Evolutionary conservation across 1,140 invertebrate species (phyloP).

Genomic region (Eciton burchellii): DNA sequence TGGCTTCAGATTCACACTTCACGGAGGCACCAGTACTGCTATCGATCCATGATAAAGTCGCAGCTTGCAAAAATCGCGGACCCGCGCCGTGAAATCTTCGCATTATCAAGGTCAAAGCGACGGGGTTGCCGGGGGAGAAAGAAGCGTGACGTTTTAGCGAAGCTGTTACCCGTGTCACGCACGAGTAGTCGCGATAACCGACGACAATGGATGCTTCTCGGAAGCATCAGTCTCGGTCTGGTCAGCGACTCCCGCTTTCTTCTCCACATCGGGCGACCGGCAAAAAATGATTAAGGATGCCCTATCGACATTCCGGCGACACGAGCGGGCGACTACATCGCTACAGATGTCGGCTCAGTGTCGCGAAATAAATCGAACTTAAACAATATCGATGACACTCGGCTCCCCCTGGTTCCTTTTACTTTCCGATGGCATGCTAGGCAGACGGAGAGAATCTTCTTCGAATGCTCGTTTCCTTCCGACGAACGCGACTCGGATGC

Average conservation of each 20-base stretch:
- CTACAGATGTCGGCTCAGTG: constrained; percentile 60
- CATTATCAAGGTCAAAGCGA: constrained; percentile 72
- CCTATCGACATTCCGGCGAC: constrained; percentile 62
- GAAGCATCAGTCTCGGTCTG: constrained; percentile 69
- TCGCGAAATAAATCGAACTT: constrained; percentile 67
- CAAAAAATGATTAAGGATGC: constrained; percentile 68
- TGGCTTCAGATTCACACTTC: constrained; percentile 45
- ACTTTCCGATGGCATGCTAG: background rate
- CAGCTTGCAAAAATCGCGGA: constrained; percentile 50
- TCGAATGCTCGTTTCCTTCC: no score
- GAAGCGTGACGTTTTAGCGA: constrained; percentile 68
- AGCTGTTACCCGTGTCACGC: constrained; percentile 69
- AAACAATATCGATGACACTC: constrained; percentile 50
- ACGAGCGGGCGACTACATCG: constrained; percentile 23
- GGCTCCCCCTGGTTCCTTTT: background rate
- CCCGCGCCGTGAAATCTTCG: constrained; percentile 61
- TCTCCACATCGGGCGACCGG: constrained; percentile 36
- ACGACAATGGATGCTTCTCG: constrained; percentile 71
- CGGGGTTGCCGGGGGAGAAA: background rate
- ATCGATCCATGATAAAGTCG: constrained; percentile 56
- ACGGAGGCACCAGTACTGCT: constrained; percentile 1
- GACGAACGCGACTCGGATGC: no score
- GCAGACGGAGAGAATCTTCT: background rate
- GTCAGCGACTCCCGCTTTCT: constrained; percentile 53
- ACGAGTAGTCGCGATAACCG: constrained; percentile 71